Base-by-base conservation (phyloP, 2,797 vertebrate genomes). In the Falco biarmicus region DNA sequence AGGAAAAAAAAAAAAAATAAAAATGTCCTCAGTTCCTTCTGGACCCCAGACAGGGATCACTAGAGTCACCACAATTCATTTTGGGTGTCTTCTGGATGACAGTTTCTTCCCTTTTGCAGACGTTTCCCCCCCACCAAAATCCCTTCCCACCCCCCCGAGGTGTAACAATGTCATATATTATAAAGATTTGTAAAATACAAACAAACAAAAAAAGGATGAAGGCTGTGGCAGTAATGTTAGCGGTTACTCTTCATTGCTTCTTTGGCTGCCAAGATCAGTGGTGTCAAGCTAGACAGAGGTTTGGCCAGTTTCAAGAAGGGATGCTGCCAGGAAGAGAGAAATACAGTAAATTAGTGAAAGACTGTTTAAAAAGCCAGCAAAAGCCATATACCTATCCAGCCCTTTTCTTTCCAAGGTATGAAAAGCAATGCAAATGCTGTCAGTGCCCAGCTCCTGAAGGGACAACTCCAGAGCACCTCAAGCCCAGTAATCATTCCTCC, bases 201-300 rank as follows among this genome's bases (percentile, higher is more conserved):
- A 91, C 82, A 95, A 91, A 90, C 74, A 95, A 86, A 91, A 8
- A 89, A 90, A 96, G 76, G 21, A 92, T 9, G 93, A 95, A 96
- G 93, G 96, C 96, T 82, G 94, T 11, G 53, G 73, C 84, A 91
- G 70, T 39, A 78, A 83, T n/a, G 97, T 98, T 99, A 99, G 97
- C 99, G 99, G 97, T 98, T 99, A 98, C 99, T 99, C 98, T 99
- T 99, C 99, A 99, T 99, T 93, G 99, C 99, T 92, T 99, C 99
- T 98, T 99, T 99, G 98, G 99, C 99, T 95, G 99, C 99, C 98
- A 99, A 97, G 97, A 99, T 99, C 97, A 99, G 98, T 64, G 99
- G 99, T 17, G 99, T 99, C 98, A 99, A 98, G 97, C 99, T 99
- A 93, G 99, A 99, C 78, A 99, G 98, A 43, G 99, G 99, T 98